These are phyloP conservation scores for Centropristis striata DNA, from an alignment of 2,113 vertebrate genomes.

Conservation along the genomic window DNA sequence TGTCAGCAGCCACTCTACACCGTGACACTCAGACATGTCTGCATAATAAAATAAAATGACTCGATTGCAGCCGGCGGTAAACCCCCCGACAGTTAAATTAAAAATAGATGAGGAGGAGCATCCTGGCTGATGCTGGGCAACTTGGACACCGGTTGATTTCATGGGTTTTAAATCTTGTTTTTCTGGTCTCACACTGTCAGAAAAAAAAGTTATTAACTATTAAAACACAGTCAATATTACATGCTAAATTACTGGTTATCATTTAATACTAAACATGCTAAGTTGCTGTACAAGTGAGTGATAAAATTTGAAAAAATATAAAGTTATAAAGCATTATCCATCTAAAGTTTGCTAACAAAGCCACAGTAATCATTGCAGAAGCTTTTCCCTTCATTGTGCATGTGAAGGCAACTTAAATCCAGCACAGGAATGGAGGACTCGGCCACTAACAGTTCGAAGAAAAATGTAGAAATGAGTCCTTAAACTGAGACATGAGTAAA, in stretches of 20 bases:
- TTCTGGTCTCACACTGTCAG: not conserved
- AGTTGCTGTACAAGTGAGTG: too few relatives aligned
- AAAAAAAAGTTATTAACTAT: not conserved
- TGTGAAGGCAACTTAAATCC: not conserved
- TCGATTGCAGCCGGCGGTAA: slow-evolving; percentile 32
- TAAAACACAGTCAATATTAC: too few relatives aligned
- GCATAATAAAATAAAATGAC: slow-evolving; percentile 51
- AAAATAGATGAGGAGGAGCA: slow-evolving; percentile 56
- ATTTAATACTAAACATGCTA: too few relatives aligned
- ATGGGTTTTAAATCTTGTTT: not conserved
- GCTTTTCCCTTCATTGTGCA: not conserved
- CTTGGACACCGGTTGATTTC: not conserved
- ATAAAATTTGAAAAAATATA: too few relatives aligned
- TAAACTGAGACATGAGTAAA: too few relatives aligned
- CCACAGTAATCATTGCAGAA: not conserved
- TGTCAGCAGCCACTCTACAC: slow-evolving; percentile 57
- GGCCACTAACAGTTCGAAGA: not conserved
- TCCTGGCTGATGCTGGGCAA: not conserved
- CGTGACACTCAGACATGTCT: slow-evolving; percentile 39
- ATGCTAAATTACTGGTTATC: too few relatives aligned
- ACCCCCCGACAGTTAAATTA: slow-evolving; percentile 38
- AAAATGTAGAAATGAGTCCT: not conserved
- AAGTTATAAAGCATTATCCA: too few relatives aligned
- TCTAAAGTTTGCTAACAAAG: not conserved
- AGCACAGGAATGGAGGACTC: not conserved